Percentiles rank a stretch among this genome's conserved stretches.
phyloP scores from a whole-genome alignment of 2,797 vertebrate genomes.

The Danionella dracula region DNA sequence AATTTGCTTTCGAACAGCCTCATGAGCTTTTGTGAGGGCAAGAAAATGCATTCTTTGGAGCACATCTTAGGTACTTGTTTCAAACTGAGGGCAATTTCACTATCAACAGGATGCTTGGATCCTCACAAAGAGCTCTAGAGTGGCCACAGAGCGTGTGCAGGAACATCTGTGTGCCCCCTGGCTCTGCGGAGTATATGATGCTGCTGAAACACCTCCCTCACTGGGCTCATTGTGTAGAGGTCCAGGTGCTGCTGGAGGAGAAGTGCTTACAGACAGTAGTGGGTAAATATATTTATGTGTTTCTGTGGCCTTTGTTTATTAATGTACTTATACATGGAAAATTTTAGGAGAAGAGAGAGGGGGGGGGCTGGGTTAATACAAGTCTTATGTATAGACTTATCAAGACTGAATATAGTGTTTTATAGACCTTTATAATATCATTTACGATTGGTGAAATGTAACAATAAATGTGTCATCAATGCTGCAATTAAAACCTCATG shows the following conservation, averaged over 20 bases:
- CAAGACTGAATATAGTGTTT: no score
- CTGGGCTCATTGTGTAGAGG: constrained; percentile 68
- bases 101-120: constrained; percentile 46
- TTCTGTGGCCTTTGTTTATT: no score
- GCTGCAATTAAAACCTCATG: no score
- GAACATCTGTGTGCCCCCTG: constrained; percentile 43
- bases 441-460: no score
- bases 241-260: constrained; percentile 67
- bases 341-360: no score
- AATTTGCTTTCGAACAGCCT: constrained; percentile 29
- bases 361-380: no score
- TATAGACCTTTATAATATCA: no score
- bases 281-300: constrained; percentile 16
- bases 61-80: constrained; percentile 41
- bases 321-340: no score
- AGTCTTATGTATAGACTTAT: no score
- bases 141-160: constrained; percentile 24
- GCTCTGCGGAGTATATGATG: constrained; percentile 53
- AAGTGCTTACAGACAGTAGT: constrained; percentile 38
- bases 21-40: constrained; percentile 17
- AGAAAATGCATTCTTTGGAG: constrained; percentile 8
- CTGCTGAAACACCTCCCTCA: constrained; percentile 62
- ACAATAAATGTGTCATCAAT: no score
- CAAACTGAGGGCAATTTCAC: constrained; percentile 52
- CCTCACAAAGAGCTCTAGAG: constrained; percentile 38